Evolutionary conservation across 2,113 vertebrate species (phyloP), one percentile per base, ranked within the genome.

Genomic region (Halichoeres trimaculatus): DNA sequence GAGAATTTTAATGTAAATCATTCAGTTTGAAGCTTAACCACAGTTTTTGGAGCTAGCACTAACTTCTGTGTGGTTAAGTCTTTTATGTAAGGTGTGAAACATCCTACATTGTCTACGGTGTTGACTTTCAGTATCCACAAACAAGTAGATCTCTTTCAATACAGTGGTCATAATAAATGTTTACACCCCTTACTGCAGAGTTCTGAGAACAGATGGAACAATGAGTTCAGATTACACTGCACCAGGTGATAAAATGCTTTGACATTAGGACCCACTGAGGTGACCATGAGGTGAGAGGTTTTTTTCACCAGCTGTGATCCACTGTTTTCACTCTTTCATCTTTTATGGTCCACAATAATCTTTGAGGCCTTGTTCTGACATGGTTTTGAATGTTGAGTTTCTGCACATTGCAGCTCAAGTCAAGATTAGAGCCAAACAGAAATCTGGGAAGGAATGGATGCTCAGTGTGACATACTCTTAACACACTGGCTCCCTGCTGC

Each of bases 131-230:
- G 12, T 40, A 17, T 47, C 38, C 67, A 64, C 34, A 40, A 24
- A 65, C 41, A 68, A 60, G 54, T 22, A 4, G 53, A 0, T 2
- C 10, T 75, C n/a, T 60, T 56, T 60, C 13, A 48, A 66, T 51
- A 81, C 70, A 81, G 71, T 68, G 10, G 47, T n/a, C 40, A 34
- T 34, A 64, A 30, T 16, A 50, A 62, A 74, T 71, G 45, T 26
- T 76, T 38, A 36, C 78, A 62, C 67, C 41, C 20, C 40, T 70
- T 8, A 6, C 38, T 50, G 23, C 55, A 53, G 30, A 48, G 54
- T 14, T n/a, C 54, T 58, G 38, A 65, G 63, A 76, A 62, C 36
- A 17, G 16, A 30, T 68, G 13, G 48, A 20, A 81, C 57, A 74
- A 41, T 74, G 52, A 51, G 23, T 16, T 56, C 10, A 43, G 7